Base-by-base conservation (phyloP, 2,113 vertebrate genomes). In the Tinamus guttatus region DNA sequence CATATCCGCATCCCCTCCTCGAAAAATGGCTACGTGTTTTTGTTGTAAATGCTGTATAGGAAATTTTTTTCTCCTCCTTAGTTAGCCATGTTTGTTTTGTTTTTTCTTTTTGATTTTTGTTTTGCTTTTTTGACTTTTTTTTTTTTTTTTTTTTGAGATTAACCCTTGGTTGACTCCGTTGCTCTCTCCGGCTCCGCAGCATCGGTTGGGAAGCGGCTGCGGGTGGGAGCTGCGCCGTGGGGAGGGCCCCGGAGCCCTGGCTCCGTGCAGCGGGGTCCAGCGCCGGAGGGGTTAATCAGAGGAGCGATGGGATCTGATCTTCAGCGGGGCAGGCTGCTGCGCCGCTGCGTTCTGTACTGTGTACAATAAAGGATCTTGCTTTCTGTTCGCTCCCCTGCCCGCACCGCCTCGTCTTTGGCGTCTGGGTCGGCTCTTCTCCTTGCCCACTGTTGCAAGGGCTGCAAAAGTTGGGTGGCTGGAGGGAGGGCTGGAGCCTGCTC, bases 301-400 rank as follows among this genome's bases (percentile, higher is more conserved):
- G 96, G 89, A 94, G 95, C 97, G 97, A 92, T 97, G 93, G 96
- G 94, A 97, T 96, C 94, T 96, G 77, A 80, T 90, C 96, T 95
- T 81, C 94, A 96, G 95, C 97, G 54, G 38, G 90, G 98, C 98
- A 98, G 98, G 98, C 96, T 97, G 95, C 89, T 99, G 96, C 98
- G 98, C 98, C 97, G 98, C 98, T 98, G 98, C 98, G 92, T 99
- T 99, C 98, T 99, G 98, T 99, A 99, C 98, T 98, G 98, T 98
- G 98, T 99, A 99, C 99, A 99, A 99, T 99, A 99, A 99, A 99
- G 98, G 96, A 96, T 96, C 97, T 97, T 97, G 98, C 98, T 98
- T 98, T 98, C 97, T 95, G 95, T 98, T 98, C 97, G 30, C 79
- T 81, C 82, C 47, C 51, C 32, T 4, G 54, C 4, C 73, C 92